Conservation (phyloP, 2,113 vertebrate genomes). For the Nicator chloris region DNA sequence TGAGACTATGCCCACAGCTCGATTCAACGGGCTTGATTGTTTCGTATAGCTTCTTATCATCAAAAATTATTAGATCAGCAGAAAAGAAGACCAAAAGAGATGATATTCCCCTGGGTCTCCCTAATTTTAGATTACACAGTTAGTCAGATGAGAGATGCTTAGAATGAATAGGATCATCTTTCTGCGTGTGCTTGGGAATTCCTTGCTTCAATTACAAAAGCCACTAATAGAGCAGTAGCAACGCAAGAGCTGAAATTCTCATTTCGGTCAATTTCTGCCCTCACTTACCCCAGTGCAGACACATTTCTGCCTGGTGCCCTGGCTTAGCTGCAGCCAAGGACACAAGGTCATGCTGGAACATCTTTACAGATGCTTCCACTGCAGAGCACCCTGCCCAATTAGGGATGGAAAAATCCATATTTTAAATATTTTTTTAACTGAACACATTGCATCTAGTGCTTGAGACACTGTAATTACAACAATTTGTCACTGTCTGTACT, state of each 20-base stretch:
- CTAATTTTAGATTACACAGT: conserved; percentile 21
- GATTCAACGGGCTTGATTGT: background rate
- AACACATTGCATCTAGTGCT: background rate
- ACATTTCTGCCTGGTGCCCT: background rate
- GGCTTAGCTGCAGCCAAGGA: background rate
- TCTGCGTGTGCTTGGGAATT: background rate
- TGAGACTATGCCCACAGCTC: background rate
- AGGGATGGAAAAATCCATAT: background rate
- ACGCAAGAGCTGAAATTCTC: background rate
- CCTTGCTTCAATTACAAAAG: background rate
- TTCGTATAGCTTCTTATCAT: background rate
- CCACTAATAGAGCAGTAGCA: background rate
- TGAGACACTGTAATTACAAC: background rate
- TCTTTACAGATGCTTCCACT: background rate
- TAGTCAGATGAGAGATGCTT: background rate
- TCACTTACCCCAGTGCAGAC: background rate
- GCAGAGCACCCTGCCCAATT: background rate
- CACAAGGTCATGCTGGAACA: background rate
- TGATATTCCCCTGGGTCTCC: background rate
- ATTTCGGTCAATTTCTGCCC: background rate
- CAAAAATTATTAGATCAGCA: background rate
- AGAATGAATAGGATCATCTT: background rate
- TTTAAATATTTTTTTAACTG: background rate
- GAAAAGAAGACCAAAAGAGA: background rate
- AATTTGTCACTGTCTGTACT: background rate